These are phyloP conservation scores for Diadromus collaris DNA, from an alignment of 2,888 invertebrate genomes.

Conservation along the genomic window DNA sequence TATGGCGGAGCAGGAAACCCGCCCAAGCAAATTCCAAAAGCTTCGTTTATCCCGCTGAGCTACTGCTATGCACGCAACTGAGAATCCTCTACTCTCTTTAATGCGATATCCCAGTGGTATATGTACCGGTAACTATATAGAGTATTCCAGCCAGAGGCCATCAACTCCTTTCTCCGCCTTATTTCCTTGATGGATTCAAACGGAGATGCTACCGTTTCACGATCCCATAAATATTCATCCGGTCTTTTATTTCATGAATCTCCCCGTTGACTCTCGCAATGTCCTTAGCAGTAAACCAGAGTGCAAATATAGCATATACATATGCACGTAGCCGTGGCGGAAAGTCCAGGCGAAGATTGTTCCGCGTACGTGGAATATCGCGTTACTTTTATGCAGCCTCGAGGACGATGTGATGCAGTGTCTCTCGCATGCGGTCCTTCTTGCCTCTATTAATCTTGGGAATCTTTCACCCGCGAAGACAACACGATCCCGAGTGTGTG, in stretches of 20 bases:
- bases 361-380: slow-evolving; percentile 34
- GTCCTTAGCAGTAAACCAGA: neutral
- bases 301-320: neutral
- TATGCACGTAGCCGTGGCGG: neutral
- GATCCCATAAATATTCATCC: slow-evolving; percentile 51
- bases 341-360: slow-evolving; percentile 18
- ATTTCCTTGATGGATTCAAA: slow-evolving; percentile 46
- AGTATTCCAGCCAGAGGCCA: slow-evolving; percentile 25
- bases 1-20: slow-evolving; percentile 49
- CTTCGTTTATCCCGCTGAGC: slow-evolving; percentile 49
- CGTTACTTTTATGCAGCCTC: slow-evolving; percentile 19
- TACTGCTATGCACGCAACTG: slow-evolving; percentile 35
- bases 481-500: slow-evolving; percentile 15
- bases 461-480: slow-evolving; percentile 28
- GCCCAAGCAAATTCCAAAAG: slow-evolving; percentile 58
- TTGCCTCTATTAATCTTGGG: slow-evolving; percentile 16
- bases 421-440: neutral
- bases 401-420: slow-evolving; percentile 1
- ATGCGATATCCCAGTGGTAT: slow-evolving; percentile 25
- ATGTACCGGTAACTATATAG: slow-evolving; percentile 13
- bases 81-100: slow-evolving; percentile 40
- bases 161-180: slow-evolving; percentile 22
- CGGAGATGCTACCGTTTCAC: slow-evolving; percentile 47
- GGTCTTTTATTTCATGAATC: slow-evolving; percentile 34
- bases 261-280: slow-evolving; percentile 16